A percentile compares a stretch with the other conserved stretches of the same genome.
Evolutionary conservation across 2,888 invertebrate genomes (phyloP).

Genomic region (Synanthedon formicaeformis): DNA sequence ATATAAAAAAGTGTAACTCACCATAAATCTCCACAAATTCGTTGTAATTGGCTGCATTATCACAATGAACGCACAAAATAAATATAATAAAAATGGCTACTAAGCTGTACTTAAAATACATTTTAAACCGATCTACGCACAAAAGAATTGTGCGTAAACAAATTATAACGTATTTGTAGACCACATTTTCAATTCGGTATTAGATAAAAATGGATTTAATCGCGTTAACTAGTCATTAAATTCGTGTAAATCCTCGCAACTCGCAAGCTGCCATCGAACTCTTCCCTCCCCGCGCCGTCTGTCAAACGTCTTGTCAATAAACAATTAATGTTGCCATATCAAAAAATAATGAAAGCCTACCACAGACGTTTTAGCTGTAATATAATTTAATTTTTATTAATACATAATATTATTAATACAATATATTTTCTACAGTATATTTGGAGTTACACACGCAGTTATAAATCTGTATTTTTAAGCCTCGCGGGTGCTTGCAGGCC

Average conservation of each 20-base stretch:
- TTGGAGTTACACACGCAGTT: too few species aligned
- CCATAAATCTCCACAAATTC: constrained; percentile 62
- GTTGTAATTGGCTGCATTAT: constrained; percentile 63
- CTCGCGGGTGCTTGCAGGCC: too few species aligned
- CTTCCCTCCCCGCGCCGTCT: constrained; percentile 62
- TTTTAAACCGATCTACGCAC: constrained; percentile 49
- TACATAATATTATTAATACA: too few species aligned
- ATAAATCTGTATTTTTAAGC: too few species aligned
- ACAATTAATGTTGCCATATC: constrained; percentile 52
- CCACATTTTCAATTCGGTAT: constrained; percentile 57
- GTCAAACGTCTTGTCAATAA: constrained; percentile 68
- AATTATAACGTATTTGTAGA: constrained; percentile 46
- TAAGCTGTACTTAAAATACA: constrained; percentile 61
- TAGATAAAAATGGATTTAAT: constrained; percentile 41
- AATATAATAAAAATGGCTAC: constrained; percentile 71
- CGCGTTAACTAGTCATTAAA: constrained; percentile 43
- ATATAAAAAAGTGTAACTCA: constrained; percentile 28
- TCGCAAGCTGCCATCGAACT: constrained; percentile 50
- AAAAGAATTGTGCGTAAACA: constrained; percentile 39
- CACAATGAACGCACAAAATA: constrained; percentile 70
- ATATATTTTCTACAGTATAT: too few species aligned
- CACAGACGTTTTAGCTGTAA: too few species aligned
- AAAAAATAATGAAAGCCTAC: not conserved
- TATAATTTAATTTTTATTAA: too few species aligned
- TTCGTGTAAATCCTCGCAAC: constrained; percentile 43